Evolutionary conservation across 2,797 vertebrate genomes (phyloP).

Genomic region (Ceryle rudis): DNA sequence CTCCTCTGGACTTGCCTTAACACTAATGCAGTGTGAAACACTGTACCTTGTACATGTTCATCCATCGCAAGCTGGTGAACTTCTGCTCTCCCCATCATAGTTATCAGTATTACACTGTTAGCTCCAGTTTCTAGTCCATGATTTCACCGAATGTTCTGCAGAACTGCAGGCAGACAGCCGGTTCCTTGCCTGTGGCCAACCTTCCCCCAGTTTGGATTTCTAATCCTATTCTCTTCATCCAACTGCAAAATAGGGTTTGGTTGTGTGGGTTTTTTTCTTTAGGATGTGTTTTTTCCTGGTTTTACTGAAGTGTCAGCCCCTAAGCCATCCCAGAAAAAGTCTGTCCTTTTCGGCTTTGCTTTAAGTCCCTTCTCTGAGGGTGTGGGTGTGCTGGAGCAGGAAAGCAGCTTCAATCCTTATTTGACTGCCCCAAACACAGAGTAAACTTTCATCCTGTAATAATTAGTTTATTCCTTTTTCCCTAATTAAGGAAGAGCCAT

Average conservation of each 20-base stretch:
- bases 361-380: not conserved
- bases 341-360: not conserved
- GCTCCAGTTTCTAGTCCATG: not conserved
- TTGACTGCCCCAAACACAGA: not conserved
- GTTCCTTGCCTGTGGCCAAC: not conserved
- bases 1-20: not conserved
- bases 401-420: not conserved
- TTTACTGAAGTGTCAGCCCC: not conserved
- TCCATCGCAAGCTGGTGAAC: not conserved
- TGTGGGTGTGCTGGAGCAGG: not conserved
- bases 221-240: not conserved
- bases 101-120: not conserved
- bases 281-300: not conserved
- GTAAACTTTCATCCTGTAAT: not conserved
- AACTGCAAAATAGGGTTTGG: not conserved
- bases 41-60: not conserved
- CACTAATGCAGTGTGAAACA: accelerated
- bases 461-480: not conserved
- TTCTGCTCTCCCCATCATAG: not conserved
- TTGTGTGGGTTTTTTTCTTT: not conserved
- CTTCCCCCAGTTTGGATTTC: not conserved
- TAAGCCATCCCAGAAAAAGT: not conserved
- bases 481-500: not conserved
- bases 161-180: not conserved
- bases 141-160: not conserved